Evolutionary conservation across 2,113 vertebrate genomes (phyloP).

Genomic region (Rhea pennata): DNA sequence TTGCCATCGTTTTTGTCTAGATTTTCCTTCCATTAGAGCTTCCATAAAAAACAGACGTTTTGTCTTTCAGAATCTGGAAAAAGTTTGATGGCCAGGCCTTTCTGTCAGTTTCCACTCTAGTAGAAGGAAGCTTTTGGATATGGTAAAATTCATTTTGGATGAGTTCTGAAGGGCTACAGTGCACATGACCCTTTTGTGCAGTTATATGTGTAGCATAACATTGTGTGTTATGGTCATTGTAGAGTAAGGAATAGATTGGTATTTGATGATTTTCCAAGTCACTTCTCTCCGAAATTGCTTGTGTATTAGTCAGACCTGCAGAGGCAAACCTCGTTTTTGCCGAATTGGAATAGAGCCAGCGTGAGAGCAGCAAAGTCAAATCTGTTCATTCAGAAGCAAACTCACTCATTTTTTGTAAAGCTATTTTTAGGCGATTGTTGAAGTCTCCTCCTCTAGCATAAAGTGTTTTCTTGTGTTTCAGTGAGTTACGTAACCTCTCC

Average conservation of each 20-base stretch:
- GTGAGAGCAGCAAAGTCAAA: neutral
- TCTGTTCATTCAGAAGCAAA: neutral
- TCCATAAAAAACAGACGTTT: neutral
- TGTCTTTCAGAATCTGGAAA: neutral
- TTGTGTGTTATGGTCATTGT: neutral
- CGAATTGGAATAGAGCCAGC: neutral
- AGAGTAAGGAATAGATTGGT: neutral
- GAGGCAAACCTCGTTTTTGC: neutral
- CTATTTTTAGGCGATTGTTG: neutral
- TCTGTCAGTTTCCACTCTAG: neutral
- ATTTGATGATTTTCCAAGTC: constrained; percentile 10
- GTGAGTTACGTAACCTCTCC: neutral
- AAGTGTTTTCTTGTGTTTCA: neutral
- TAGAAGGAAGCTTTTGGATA: neutral
- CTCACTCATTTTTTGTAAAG: neutral
- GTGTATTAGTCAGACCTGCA: neutral
- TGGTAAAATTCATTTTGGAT: neutral
- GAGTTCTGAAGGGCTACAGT: neutral
- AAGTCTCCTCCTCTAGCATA: neutral
- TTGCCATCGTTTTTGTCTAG: neutral
- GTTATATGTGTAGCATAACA: neutral
- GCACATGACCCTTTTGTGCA: neutral
- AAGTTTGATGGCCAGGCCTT: neutral
- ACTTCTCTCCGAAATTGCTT: constrained; percentile 1
- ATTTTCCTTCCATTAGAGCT: neutral